Percentiles rank a stretch among this genome's conserved stretches.
These are phyloP conservation scores for Apostichopus leukothele DNA, from an alignment of 53 echinoderm and acorn worm genomes.

Conservation along the genomic window DNA sequence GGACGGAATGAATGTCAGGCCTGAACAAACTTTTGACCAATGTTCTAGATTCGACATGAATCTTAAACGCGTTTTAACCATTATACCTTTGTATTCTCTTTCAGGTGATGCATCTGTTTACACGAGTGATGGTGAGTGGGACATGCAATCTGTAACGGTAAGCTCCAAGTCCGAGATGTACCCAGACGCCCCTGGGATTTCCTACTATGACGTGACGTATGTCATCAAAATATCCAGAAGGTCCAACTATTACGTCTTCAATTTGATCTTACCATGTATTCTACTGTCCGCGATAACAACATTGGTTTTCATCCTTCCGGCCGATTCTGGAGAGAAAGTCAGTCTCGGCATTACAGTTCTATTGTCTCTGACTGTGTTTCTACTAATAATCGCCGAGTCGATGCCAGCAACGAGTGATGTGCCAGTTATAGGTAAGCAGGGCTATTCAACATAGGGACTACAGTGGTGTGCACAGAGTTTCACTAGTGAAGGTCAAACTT, in stretches of 20 bases:
- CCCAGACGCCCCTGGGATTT: constrained; percentile 76
- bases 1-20: too few species aligned
- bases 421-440: constrained; percentile 86
- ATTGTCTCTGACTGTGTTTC: constrained; percentile 92
- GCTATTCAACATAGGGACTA: too few species aligned
- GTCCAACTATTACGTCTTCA: constrained; percentile 88
- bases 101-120: constrained; percentile 85
- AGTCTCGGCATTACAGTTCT: constrained; percentile 91
- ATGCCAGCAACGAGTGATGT: constrained; percentile 99
- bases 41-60: too few species aligned
- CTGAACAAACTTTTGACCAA: too few species aligned
- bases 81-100: not conserved
- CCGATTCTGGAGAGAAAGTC: constrained; percentile 96
- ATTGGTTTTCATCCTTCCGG: constrained; percentile 86
- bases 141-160: constrained; percentile 72
- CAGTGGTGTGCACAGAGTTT: too few species aligned
- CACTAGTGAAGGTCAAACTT: too few species aligned
- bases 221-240: constrained; percentile 71
- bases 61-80: too few species aligned
- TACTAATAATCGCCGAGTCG: constrained; percentile 89
- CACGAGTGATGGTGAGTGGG: constrained; percentile 93
- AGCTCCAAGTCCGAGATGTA: constrained; percentile 54
- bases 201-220: constrained; percentile 82
- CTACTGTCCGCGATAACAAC: constrained; percentile 77
- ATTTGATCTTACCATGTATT: constrained; percentile 83